phyloP scores from a whole-genome alignment of 2,113 vertebrate genomes.

The Notothenia rossii region DNA sequence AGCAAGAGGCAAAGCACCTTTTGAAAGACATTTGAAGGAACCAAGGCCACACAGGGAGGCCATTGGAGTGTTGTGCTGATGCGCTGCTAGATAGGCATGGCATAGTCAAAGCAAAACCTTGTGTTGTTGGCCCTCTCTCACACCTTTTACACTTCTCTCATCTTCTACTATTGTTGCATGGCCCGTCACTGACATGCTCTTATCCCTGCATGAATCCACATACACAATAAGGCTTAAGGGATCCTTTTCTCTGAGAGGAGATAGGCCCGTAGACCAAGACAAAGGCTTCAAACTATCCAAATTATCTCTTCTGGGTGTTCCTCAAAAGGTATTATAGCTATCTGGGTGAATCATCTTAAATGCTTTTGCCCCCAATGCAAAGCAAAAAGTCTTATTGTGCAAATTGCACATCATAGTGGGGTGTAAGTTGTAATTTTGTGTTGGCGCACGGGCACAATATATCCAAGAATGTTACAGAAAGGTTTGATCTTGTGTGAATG shows the following conservation, averaged over 20 bases:
- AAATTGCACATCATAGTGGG: conserved; percentile 43
- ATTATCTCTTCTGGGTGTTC: conserved; percentile 65
- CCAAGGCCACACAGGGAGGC: conserved; percentile 68
- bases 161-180: conserved; percentile 74
- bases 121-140: conserved; percentile 48
- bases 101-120: conserved; percentile 76
- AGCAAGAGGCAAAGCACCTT: conserved; percentile 4
- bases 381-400: conserved; percentile 45
- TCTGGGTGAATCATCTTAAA: conserved; percentile 61
- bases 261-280: conserved; percentile 53
- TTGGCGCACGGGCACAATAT: conserved; percentile 57
- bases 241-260: conserved; percentile 57
- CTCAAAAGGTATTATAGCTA: conserved; percentile 58
- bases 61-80: conserved; percentile 57
- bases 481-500: conserved; percentile 78
- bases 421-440: conserved; percentile 74
- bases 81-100: conserved; percentile 63
- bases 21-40: conserved; percentile 28
- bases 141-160: conserved; percentile 78
- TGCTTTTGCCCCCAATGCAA: conserved; percentile 52
- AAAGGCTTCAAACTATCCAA: conserved; percentile 69
- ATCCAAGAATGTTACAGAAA: conserved; percentile 71
- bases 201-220: conserved; percentile 59
- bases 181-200: conserved; percentile 57
- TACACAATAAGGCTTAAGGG: conserved; percentile 57